phyloP scores from a whole-genome alignment of 2,113 vertebrate species.

The Montifringilla adamsi region DNA sequence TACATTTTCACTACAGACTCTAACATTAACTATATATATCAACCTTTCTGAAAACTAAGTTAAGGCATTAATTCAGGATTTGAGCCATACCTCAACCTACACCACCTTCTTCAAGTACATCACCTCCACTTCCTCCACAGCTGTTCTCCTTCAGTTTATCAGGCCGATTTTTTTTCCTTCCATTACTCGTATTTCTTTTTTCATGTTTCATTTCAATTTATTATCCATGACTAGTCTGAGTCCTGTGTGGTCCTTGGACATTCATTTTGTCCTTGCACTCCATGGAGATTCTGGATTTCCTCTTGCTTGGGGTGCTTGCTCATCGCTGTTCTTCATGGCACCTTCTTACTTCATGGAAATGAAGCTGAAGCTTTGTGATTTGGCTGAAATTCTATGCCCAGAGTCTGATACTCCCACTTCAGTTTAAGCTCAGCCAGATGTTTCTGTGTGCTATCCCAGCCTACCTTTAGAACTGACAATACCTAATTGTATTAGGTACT shows the following conservation, averaged over 20 bases:
- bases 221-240: not conserved
- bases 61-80: not conserved
- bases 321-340: not conserved
- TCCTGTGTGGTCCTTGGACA: fast-evolving
- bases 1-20: not conserved
- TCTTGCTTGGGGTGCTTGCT: not conserved
- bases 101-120: not conserved
- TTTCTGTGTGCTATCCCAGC: not conserved
- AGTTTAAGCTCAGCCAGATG: not conserved
- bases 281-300: not conserved
- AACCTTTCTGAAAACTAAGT: not conserved
- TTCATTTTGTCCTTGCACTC: not conserved
- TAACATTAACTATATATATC: not conserved
- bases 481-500: not conserved
- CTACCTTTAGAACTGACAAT: not conserved
- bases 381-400: not conserved
- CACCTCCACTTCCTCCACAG: not conserved
- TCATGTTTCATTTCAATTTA: not conserved
- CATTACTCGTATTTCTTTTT: not conserved
- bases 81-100: not conserved
- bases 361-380: not conserved
- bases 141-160: not conserved
- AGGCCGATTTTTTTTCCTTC: not conserved
- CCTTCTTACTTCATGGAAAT: not conserved
- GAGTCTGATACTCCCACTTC: not conserved